phyloP scores from a whole-genome alignment of 2,113 vertebrate species.

The Cavia porcellus region DNA sequence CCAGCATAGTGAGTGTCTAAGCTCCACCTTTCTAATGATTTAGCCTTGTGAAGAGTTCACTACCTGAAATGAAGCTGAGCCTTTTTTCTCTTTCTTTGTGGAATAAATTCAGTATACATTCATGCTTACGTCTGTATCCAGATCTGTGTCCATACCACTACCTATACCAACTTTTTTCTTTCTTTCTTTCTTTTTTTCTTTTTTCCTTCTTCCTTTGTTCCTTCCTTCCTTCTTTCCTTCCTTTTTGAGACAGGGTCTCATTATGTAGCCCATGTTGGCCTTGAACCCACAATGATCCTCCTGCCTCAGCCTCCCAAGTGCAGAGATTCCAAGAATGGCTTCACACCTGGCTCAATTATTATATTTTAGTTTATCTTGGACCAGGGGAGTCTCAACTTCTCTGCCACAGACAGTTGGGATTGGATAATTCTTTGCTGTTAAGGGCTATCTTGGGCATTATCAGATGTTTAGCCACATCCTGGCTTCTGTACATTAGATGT shows the following conservation, averaged over 20 bases:
- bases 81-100: neutral
- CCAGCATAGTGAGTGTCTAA: neutral
- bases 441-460: neutral
- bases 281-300: neutral
- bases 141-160: accelerated
- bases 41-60: neutral
- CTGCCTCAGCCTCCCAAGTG: neutral
- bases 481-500: neutral
- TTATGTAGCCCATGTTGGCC: neutral
- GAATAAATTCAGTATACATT: neutral
- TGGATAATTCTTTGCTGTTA: neutral
- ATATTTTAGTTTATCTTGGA: neutral
- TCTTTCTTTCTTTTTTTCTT: neutral
- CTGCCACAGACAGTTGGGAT: neutral
- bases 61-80: neutral
- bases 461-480: neutral
- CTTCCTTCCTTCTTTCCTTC: no score
- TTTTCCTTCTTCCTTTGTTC: no score
- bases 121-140: neutral
- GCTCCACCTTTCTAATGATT: neutral
- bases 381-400: neutral
- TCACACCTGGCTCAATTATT: no score
- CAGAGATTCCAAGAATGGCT: neutral
- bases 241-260: neutral
- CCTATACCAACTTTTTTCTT: neutral